Percentiles rank a stretch among this genome's conserved stretches.
Conservation (phyloP, 2,797 vertebrate genomes). For the Kryptopterus vitreolus region DNA sequence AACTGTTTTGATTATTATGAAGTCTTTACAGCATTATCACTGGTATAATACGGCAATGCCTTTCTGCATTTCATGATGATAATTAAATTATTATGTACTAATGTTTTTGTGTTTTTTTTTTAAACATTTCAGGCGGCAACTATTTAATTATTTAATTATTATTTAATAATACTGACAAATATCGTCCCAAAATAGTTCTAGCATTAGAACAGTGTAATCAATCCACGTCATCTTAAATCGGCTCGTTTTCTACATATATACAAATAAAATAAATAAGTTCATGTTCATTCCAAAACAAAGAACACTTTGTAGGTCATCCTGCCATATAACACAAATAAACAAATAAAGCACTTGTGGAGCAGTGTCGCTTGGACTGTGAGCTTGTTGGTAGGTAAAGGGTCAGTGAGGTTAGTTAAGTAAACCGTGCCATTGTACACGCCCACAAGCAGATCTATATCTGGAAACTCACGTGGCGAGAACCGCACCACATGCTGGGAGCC, state of each 20-base stretch:
- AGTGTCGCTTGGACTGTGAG: neutral
- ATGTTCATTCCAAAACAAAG: neutral
- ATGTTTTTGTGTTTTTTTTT: too few species aligned
- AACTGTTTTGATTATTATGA: neutral
- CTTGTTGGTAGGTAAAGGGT: neutral
- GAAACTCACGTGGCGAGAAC: neutral
- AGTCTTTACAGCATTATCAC: too few species aligned
- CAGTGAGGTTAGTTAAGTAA: constrained; percentile 36
- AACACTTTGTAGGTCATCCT: neutral
- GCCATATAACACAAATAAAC: neutral
- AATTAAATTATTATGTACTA: too few species aligned
- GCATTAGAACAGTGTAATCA: too few species aligned
- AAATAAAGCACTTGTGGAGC: neutral
- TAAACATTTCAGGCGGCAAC: too few species aligned
- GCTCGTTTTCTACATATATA: neutral
- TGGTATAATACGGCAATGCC: too few species aligned
- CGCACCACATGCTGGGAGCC: neutral
- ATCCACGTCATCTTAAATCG: neutral
- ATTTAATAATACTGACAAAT: too few species aligned
- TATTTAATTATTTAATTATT: too few species aligned
- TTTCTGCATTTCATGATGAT: too few species aligned
- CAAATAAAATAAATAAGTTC: too few species aligned
- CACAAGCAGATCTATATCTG: too few species aligned
- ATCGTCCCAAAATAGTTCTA: too few species aligned
- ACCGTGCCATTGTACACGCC: neutral